Evolutionary conservation across 2,113 vertebrate genomes (phyloP), one percentile per base, ranked within the genome.

Genomic region (Megalops atlanticus): DNA sequence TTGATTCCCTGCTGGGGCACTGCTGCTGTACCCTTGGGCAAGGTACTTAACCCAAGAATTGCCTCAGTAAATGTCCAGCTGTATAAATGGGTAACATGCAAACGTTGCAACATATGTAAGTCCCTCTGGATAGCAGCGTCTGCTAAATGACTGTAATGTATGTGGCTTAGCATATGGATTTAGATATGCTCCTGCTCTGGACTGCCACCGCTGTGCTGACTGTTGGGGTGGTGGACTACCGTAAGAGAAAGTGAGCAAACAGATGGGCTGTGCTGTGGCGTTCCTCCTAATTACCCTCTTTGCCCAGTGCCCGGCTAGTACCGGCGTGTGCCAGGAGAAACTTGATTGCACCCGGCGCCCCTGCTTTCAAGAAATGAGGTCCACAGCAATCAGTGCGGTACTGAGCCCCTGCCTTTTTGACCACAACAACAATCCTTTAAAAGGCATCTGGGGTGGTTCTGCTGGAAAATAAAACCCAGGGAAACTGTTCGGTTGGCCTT

Each of bases 231-330:
- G 52, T 64, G 40, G 58, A 27, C 49, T 75, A 39, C 31, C 45
- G 74, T 81, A 76, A 79, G 84, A 75, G 24, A 1, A 36, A n/a
- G 24, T 36, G 82, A 82, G 64, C 85, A 86, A 82, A 86, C 85
- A 86, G 85, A 86, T 86, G 85, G 82, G 64, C 69, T 76, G 77
- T 79, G 82, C 73, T 74, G 31, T 49, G 38, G 77, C 81, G 70
- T 40, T 43, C 39, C 78, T 45, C 74, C 76, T 78, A 82, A 85
- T 85, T 85, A 77, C 74, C 81, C 69, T 49, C 40, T 33, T 77
- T 77, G 71, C 78, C 81, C 81, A 74, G 74, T 80, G 81, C 33
- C 79, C 78, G 39, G 12, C 47, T 78, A 38, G 39, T 82, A 68
- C 72, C 78, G 77, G 71, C 77, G 49, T 73, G 69, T 82, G 73